Percentiles rank a stretch among this genome's conserved stretches.
phyloP scores from a whole-genome alignment of 2,113 vertebrate genomes.

The Thomomys bottae region DNA sequence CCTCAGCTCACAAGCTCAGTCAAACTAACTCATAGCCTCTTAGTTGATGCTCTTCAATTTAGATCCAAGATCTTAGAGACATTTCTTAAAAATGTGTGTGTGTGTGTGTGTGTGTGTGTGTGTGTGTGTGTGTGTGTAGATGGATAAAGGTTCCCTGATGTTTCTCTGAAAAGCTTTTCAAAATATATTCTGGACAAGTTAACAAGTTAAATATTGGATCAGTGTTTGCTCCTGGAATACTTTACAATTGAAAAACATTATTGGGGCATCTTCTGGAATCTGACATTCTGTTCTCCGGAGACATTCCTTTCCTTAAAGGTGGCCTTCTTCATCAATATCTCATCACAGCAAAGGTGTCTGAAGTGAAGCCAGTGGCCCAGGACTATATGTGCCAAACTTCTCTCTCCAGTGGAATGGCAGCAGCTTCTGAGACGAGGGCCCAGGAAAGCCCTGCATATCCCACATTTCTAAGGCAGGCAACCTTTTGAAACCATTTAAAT shows the following conservation, averaged over 20 bases:
- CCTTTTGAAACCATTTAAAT: constrained; percentile 33
- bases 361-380: not conserved
- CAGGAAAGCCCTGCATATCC: not conserved
- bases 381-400: not conserved
- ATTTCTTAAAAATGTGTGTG: too few relatives aligned
- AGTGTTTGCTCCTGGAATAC: not conserved
- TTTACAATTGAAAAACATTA: not conserved
- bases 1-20: not conserved
- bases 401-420: not conserved
- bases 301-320: not conserved
- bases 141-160: not conserved
- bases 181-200: not conserved
- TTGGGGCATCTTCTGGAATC: constrained; percentile 33
- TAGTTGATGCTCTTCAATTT: not conserved
- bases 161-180: constrained; percentile 39
- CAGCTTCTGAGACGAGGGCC: not conserved
- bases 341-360: constrained; percentile 1
- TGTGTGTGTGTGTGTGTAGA: too few relatives aligned
- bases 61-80: constrained; percentile 19
- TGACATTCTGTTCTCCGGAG: constrained; percentile 26
- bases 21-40: not conserved
- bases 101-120: too few relatives aligned
- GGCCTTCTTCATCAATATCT: constrained; percentile 40
- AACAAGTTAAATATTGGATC: not conserved
- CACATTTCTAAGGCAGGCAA: constrained; percentile 6